These are phyloP conservation scores for Ryuthela nishihirai DNA, from an alignment of 2,888 invertebrate species.

Conservation along the genomic window DNA sequence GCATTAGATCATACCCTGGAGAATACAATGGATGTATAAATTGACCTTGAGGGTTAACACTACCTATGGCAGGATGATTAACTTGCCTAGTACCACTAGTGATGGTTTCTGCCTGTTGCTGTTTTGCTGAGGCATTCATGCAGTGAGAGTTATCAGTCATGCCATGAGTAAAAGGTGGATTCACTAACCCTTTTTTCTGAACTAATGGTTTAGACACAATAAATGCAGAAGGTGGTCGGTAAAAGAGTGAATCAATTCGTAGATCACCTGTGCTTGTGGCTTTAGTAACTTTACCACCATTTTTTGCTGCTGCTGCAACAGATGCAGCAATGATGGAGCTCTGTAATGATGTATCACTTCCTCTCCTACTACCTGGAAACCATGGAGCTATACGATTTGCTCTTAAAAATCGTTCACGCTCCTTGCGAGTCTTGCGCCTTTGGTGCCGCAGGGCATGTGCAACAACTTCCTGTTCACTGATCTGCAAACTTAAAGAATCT, in stretches of 20 bases:
- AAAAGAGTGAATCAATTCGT: not conserved
- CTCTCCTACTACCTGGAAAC: conserved; percentile 27
- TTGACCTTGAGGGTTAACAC: conserved; percentile 3
- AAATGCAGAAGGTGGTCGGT: conserved; percentile 1
- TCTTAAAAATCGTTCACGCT: conserved; percentile 26
- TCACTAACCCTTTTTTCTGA: conserved; percentile 4
- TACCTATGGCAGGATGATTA: conserved; percentile 8
- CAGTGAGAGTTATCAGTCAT: conserved; percentile 39
- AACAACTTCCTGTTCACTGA: conserved; percentile 36
- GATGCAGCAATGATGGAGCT: conserved; percentile 22
- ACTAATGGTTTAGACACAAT: not conserved
- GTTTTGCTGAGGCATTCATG: conserved; percentile 12
- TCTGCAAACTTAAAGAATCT: conserved; percentile 37
- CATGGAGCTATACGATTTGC: conserved; percentile 31
- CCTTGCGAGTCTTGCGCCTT: conserved; percentile 38
- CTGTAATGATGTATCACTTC: conserved; percentile 37
- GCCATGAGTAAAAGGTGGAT: conserved; percentile 41
- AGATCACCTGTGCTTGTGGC: conserved; percentile 42
- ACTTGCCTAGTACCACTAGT: not conserved
- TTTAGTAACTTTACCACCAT: conserved; percentile 21
- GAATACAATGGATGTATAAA: conserved; percentile 12
- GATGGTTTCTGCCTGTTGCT: not conserved
- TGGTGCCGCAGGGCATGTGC: conserved; percentile 30
- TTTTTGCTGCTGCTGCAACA: conserved; percentile 2
- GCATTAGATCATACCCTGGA: conserved; percentile 14